phyloP scores from a whole-genome alignment of 2,888 invertebrate genomes.

The Sphaeridia pumilis region DNA sequence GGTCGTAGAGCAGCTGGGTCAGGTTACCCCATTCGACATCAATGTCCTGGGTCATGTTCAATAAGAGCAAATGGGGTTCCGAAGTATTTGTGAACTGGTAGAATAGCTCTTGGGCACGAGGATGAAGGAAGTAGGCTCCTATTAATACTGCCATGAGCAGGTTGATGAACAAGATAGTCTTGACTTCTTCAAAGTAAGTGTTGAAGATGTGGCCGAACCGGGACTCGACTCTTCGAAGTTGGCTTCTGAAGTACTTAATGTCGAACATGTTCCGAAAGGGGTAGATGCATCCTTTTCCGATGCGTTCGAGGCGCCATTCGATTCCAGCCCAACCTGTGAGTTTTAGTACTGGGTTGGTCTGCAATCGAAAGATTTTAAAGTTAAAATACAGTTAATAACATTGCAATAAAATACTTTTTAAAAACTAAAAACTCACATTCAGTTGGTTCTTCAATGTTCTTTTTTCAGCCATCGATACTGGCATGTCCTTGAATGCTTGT shows the following conservation, averaged over 20 bases:
- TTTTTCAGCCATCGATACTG: slow-evolving; percentile 70
- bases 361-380: no score
- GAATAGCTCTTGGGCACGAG: background rate
- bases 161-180: slow-evolving; percentile 6
- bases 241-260: background rate
- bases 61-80: background rate
- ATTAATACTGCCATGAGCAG: slow-evolving; percentile 3
- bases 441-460: slow-evolving; percentile 64
- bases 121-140: background rate
- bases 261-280: slow-evolving; percentile 1
- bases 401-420: no score
- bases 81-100: background rate
- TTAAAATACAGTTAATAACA: no score
- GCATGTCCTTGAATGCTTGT: slow-evolving; percentile 72
- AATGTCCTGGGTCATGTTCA: background rate
- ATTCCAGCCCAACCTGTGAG: slow-evolving; percentile 10
- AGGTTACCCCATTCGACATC: background rate
- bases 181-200: slow-evolving; percentile 10
- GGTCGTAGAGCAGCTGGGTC: background rate
- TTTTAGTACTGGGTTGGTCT: slow-evolving; percentile 13
- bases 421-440: slow-evolving; percentile 47
- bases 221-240: slow-evolving; percentile 7
- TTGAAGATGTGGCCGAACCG: slow-evolving; percentile 12
- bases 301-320: slow-evolving; percentile 8
- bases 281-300: background rate